Percentiles rank a stretch among this genome's conserved stretches.
These are phyloP conservation scores for Drosophila repleta DNA, from an alignment of 1,140 invertebrate species.

Conservation along the genomic window DNA sequence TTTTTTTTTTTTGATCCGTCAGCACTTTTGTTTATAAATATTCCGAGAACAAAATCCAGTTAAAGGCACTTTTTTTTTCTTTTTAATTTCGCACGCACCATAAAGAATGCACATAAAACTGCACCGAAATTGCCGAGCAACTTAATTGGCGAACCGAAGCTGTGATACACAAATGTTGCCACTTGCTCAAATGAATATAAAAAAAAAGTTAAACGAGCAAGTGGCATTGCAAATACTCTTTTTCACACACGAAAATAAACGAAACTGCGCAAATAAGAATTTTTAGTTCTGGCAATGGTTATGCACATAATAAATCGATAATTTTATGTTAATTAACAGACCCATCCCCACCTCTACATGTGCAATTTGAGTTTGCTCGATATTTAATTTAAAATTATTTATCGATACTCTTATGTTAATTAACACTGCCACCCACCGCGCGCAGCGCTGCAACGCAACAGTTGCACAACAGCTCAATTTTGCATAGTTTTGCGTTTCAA, in stretches of 20 bases:
- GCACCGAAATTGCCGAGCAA: slow-evolving; percentile 23
- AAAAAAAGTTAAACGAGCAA: neutral
- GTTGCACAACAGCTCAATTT: neutral
- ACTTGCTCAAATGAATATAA: neutral
- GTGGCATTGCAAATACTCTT: slow-evolving; percentile 9
- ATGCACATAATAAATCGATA: slow-evolving; percentile 1
- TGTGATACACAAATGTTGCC: slow-evolving; percentile 26
- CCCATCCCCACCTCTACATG: too few relatives aligned
- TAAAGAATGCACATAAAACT: slow-evolving; percentile 48
- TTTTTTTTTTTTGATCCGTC: slow-evolving; percentile 58
- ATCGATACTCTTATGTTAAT: neutral
- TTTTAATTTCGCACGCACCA: slow-evolving; percentile 59
- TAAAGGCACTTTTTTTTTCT: slow-evolving; percentile 59
- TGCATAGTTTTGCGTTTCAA: neutral
- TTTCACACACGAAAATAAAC: too few relatives aligned
- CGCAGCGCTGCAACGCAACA: neutral
- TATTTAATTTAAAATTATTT: neutral
- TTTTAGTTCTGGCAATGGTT: neutral
- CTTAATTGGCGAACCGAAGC: slow-evolving; percentile 12
- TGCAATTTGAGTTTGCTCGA: too few relatives aligned
- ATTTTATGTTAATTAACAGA: neutral
- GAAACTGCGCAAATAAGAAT: neutral
- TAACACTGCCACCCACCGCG: neutral
- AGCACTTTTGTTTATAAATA: slow-evolving; percentile 54
- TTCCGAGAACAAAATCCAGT: slow-evolving; percentile 59